These are phyloP conservation scores for Gavia stellata DNA, from an alignment of 2,113 vertebrate genomes.

Conservation along the genomic window DNA sequence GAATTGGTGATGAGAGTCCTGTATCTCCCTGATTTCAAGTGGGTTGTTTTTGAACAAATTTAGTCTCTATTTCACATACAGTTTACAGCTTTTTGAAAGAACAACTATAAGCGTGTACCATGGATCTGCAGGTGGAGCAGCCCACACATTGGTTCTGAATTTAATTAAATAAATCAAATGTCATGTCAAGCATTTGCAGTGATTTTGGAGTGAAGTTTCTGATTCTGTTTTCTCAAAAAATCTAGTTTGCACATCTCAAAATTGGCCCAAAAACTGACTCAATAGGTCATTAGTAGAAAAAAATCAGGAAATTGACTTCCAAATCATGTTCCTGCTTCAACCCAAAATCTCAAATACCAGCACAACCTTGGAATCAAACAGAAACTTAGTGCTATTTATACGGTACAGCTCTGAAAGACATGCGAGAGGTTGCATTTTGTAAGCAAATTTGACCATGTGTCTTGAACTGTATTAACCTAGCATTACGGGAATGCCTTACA, in stretches of 20 bases:
- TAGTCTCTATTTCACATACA: not conserved
- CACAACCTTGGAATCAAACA: not conserved
- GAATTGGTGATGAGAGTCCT: not conserved
- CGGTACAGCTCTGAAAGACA: not conserved
- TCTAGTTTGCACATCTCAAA: not conserved
- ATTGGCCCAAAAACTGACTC: not conserved
- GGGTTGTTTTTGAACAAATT: not conserved
- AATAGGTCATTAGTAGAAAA: not conserved
- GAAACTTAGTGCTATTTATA: not conserved
- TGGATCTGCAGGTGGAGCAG: not conserved
- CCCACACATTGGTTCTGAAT: not conserved
- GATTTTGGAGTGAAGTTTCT: not conserved
- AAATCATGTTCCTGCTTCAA: not conserved
- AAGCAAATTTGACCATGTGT: not conserved
- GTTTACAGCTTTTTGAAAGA: not conserved
- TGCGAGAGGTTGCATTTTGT: not conserved
- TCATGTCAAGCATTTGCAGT: not conserved
- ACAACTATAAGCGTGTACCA: not conserved
- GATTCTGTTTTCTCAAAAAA: not conserved
- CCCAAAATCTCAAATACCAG: not conserved
- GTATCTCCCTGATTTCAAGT: not conserved
- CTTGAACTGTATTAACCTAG: not conserved
- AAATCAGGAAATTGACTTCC: not conserved
- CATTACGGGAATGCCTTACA: not conserved
- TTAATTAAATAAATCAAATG: not conserved